phyloP scores from a whole-genome alignment of 2,797 vertebrate species.

The Tangara arthus region DNA sequence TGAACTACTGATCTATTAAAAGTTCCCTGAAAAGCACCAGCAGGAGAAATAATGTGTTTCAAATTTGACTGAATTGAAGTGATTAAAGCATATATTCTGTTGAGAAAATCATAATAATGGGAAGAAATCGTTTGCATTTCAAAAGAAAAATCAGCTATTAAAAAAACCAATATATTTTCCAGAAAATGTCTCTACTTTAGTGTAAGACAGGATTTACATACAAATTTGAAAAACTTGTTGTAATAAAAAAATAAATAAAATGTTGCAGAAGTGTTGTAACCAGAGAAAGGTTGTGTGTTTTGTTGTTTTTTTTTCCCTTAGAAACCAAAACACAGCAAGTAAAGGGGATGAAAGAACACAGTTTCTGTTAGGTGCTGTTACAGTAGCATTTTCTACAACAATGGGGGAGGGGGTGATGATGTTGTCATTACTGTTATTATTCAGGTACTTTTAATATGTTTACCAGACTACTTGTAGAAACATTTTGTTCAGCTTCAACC shows the following conservation, averaged over 20 bases:
- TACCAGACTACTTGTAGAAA: neutral
- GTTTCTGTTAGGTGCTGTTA: neutral
- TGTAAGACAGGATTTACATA: neutral
- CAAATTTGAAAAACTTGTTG: neutral
- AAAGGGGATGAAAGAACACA: neutral
- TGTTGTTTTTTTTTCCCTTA: fast-evolving
- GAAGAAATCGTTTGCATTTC: neutral
- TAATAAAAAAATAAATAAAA: neutral
- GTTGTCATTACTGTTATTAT: neutral
- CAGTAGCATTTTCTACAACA: neutral
- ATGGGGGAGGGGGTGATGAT: fast-evolving
- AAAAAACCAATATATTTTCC: neutral
- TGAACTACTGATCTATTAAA: neutral
- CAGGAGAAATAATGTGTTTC: neutral
- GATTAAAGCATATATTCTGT: neutral
- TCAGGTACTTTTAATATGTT: neutral
- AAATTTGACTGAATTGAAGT: neutral
- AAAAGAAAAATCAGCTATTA: neutral
- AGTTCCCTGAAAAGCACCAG: neutral
- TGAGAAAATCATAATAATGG: neutral
- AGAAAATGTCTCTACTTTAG: neutral
- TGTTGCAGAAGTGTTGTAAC: neutral
- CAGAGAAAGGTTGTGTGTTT: neutral
- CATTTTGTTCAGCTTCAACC: neutral
- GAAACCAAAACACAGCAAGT: neutral